These are phyloP conservation scores for Pocillopora meandrina DNA, from an alignment of 92 coral and sea anemone genomes.

Conservation along the genomic window DNA sequence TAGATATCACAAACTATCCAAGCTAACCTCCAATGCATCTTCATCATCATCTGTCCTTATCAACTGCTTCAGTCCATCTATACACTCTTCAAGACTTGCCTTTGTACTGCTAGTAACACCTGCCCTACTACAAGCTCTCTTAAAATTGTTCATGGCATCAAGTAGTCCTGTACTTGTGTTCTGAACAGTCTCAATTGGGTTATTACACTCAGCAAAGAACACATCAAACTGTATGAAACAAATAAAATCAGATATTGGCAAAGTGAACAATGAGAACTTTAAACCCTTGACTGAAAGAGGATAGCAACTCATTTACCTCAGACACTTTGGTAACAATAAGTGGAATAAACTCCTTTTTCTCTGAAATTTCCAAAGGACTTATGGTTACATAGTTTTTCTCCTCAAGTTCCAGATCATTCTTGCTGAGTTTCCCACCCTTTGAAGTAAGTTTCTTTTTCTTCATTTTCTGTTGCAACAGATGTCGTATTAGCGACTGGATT, in stretches of 20 bases:
- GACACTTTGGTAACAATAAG: slow-evolving; percentile 75
- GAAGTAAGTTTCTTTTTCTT: slow-evolving; percentile 42
- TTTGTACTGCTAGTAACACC: slow-evolving; percentile 81
- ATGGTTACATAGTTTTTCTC: slow-evolving; percentile 76
- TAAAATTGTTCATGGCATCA: slow-evolving; percentile 82
- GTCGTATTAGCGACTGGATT: slow-evolving; percentile 88
- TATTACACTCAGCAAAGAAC: slow-evolving; percentile 82
- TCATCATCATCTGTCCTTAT: slow-evolving; percentile 86
- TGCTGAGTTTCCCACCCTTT: slow-evolving; percentile 70
- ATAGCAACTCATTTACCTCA: slow-evolving; percentile 64
- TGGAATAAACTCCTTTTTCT: slow-evolving; percentile 81
- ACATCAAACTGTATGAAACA: slow-evolving; percentile 80
- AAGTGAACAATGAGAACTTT: background rate
- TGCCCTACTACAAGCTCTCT: slow-evolving; percentile 83
- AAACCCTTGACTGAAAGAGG: background rate
- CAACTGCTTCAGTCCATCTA: slow-evolving; percentile 88
- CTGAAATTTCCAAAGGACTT: slow-evolving; percentile 71
- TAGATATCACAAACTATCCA: background rate
- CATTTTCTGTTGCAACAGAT: slow-evolving; percentile 78
- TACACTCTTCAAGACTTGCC: slow-evolving; percentile 92
- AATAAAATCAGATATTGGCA: background rate
- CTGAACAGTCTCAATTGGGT: slow-evolving; percentile 81
- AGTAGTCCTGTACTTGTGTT: slow-evolving; percentile 64
- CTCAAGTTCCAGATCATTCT: slow-evolving; percentile 55
- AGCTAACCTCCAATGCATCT: slow-evolving; percentile 87